These are phyloP conservation scores for Crossocerus cetratus DNA, from an alignment of 2,888 invertebrate species.

Conservation along the genomic window DNA sequence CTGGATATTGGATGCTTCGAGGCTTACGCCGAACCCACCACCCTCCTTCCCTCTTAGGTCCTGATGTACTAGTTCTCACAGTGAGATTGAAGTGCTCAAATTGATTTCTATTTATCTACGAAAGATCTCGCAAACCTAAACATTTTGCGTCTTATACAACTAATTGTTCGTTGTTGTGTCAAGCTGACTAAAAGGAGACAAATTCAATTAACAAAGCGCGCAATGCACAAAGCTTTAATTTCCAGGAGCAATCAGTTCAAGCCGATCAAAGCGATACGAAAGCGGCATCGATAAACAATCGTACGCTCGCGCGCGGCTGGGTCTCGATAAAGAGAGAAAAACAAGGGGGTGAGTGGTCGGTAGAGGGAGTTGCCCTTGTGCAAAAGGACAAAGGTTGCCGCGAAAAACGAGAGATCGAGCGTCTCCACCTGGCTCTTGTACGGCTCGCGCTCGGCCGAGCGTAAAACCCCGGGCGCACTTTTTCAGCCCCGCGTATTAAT, in stretches of 20 bases:
- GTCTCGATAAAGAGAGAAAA: slow-evolving; percentile 45
- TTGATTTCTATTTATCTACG: too few relatives aligned
- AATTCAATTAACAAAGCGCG: too few relatives aligned
- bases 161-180: too few relatives aligned
- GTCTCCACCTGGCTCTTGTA: slow-evolving; percentile 47
- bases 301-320: slow-evolving; percentile 16
- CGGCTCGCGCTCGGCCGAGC: slow-evolving; percentile 61
- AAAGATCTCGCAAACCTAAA: too few relatives aligned
- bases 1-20: not conserved
- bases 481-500: slow-evolving; percentile 74
- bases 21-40: not conserved
- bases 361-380: too few relatives aligned
- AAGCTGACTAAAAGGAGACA: too few relatives aligned
- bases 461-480: slow-evolving; percentile 70
- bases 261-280: slow-evolving; percentile 41
- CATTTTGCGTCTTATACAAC: too few relatives aligned
- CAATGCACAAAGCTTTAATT: too few relatives aligned
- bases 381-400: slow-evolving; percentile 45
- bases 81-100: too few relatives aligned
- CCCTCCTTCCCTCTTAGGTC: not conserved
- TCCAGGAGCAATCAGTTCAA: not conserved
- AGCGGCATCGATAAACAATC: slow-evolving; percentile 57
- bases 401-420: slow-evolving; percentile 51
- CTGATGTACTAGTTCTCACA: not conserved
- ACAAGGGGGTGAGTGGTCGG: slow-evolving; percentile 25